Evolutionary conservation across 2,797 vertebrate genomes (phyloP).

Genomic region (Ambastaia sidthimunki): DNA sequence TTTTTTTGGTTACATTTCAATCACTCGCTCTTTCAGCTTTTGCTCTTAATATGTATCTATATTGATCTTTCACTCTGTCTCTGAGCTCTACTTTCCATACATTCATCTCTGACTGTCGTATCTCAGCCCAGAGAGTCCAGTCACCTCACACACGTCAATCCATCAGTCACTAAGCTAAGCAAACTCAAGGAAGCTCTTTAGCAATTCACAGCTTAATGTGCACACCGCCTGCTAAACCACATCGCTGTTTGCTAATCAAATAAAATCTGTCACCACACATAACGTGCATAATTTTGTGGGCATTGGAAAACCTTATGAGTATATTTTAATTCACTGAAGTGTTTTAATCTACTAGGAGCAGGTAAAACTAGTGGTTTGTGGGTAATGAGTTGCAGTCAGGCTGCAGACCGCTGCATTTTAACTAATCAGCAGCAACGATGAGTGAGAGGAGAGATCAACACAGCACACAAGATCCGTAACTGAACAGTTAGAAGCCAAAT

Average conservation of each 20-base stretch:
- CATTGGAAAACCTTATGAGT: constrained; percentile 1
- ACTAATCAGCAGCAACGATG: constrained; percentile 31
- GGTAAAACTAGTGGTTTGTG: constrained; percentile 48
- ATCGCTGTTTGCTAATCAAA: constrained; percentile 21
- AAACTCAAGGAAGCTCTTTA: background rate
- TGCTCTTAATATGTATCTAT: constrained; percentile 55
- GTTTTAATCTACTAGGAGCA: constrained; percentile 21
- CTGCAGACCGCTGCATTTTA: constrained; percentile 41
- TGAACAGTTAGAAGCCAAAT: constrained; percentile 39
- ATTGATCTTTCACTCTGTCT: constrained; percentile 41
- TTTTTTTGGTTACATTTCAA: constrained; percentile 39
- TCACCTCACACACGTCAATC: constrained; percentile 35
- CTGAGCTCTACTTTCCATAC: constrained; percentile 44
- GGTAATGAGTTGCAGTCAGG: constrained; percentile 48
- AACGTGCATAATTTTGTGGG: constrained; percentile 25
- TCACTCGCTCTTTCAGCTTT: constrained; percentile 47
- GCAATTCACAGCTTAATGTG: constrained; percentile 3
- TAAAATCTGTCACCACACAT: constrained; percentile 16
- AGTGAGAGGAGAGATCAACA: constrained; percentile 9
- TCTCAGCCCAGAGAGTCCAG: constrained; percentile 47
- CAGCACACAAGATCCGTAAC: constrained; percentile 35
- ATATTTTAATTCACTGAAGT: constrained; percentile 27
- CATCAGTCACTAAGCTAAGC: constrained; percentile 48
- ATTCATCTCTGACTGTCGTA: constrained; percentile 55
- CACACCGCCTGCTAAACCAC: background rate